Conservation (phyloP, 2,888 invertebrate species). For the Trachelus iudaicus region DNA sequence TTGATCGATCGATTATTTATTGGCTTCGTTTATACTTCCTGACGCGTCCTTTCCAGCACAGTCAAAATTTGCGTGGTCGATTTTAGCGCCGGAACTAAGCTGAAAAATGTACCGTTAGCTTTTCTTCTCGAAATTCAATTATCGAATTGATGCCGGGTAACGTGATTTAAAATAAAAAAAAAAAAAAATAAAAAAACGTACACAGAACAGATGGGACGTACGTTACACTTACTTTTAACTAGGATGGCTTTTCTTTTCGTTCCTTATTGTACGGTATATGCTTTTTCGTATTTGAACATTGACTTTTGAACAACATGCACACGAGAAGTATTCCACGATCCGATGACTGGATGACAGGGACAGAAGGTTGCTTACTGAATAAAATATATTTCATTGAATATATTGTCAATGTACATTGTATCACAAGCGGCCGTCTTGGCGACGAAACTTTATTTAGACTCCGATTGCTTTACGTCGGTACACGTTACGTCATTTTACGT, state of each 20-base stretch:
- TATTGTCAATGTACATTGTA: constrained; percentile 28
- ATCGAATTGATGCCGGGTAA: background rate
- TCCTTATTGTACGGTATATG: background rate
- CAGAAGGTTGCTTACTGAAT: constrained; percentile 26
- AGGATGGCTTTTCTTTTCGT: background rate
- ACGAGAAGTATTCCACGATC: background rate
- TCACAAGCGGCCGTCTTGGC: background rate
- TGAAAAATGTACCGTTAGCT: background rate
- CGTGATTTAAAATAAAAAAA: too few relatives aligned
- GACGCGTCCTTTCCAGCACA: background rate
- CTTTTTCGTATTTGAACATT: background rate
- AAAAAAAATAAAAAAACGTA: background rate
- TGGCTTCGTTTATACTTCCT: background rate
- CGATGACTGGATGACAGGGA: constrained; percentile 20
- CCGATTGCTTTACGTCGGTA: background rate
- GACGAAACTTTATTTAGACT: background rate
- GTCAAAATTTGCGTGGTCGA: background rate
- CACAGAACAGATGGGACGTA: background rate
- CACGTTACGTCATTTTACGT: constrained; percentile 5
- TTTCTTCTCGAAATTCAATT: background rate
- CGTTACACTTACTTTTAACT: background rate
- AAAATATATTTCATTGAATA: constrained; percentile 32
- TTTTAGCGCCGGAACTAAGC: background rate
- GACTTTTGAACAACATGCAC: background rate
- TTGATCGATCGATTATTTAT: background rate